These are phyloP conservation scores for Oryzias woworae DNA, from an alignment of 2,113 vertebrate species.

Conservation along the genomic window DNA sequence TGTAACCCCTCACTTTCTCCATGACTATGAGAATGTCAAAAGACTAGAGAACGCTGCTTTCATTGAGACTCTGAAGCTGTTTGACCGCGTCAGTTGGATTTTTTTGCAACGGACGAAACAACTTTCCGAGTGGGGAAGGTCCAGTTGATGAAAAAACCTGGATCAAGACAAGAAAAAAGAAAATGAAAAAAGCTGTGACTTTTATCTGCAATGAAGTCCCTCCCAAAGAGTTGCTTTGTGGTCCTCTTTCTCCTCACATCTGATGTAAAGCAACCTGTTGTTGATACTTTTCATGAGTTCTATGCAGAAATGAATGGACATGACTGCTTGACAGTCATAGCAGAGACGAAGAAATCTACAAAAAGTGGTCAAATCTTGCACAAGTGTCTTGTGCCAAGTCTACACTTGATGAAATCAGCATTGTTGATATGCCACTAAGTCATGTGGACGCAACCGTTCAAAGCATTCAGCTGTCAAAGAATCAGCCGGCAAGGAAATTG, in stretches of 20 bases:
- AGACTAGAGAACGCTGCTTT: slow-evolving; percentile 35
- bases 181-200: slow-evolving; percentile 69
- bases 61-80: slow-evolving; percentile 52
- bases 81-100: slow-evolving; percentile 77
- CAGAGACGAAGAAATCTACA: slow-evolving; percentile 70
- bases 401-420: slow-evolving; percentile 60
- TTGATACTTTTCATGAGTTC: slow-evolving; percentile 74
- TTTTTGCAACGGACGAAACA: slow-evolving; percentile 76
- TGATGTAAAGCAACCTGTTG: slow-evolving; percentile 66
- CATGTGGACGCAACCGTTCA: slow-evolving; percentile 73
- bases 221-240: slow-evolving; percentile 58
- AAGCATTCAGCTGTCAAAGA: slow-evolving; percentile 54
- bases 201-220: slow-evolving; percentile 72
- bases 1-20: slow-evolving; percentile 59
- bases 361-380: slow-evolving; percentile 70
- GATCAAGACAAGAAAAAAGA: slow-evolving; percentile 68
- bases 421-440: slow-evolving; percentile 75
- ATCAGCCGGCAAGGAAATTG: slow-evolving; percentile 46
- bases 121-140: slow-evolving; percentile 55
- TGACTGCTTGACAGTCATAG: slow-evolving; percentile 64
- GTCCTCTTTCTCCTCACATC: slow-evolving; percentile 76
- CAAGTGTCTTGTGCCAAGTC: slow-evolving; percentile 55
- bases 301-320: slow-evolving; percentile 73
- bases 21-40: slow-evolving; percentile 61
- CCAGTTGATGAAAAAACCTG: slow-evolving; percentile 70